These are phyloP conservation scores for Euwallacea similis DNA, from an alignment of 1,140 invertebrate species.

Conservation along the genomic window DNA sequence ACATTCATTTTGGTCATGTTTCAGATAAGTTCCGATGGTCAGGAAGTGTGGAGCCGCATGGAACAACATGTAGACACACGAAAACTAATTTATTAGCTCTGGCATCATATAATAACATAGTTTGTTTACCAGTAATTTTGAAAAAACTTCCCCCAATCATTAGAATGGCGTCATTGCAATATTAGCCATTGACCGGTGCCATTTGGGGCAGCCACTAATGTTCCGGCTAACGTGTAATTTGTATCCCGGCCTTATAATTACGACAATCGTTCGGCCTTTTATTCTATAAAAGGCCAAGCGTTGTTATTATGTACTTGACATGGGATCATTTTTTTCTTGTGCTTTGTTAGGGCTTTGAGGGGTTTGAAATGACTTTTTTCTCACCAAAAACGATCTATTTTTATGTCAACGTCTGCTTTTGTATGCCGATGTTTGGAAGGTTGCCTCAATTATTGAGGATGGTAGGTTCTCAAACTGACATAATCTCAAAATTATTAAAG, in stretches of 20 bases:
- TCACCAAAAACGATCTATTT: no score
- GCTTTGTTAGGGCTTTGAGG: neutral
- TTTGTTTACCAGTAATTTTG: neutral
- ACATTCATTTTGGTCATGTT: no score
- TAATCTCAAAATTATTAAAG: no score
- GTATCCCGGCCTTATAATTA: neutral
- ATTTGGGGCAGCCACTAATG: neutral
- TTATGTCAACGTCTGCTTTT: no score
- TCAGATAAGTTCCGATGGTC: no score
- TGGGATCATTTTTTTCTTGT: neutral
- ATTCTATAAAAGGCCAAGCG: slow-evolving; percentile 1
- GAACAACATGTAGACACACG: no score
- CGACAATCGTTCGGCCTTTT: neutral
- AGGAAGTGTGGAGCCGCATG: no score
- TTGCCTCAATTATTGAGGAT: no score
- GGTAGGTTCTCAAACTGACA: no score
- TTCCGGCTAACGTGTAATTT: slow-evolving; percentile 9
- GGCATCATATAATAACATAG: no score
- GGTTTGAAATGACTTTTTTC: neutral
- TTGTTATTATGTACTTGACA: neutral
- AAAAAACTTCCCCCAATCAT: slow-evolving; percentile 4
- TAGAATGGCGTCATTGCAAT: slow-evolving; percentile 8
- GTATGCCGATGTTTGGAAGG: no score
- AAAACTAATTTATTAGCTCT: no score
- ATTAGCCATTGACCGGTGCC: slow-evolving; percentile 8